Conservation (phyloP, 2,113 vertebrate species). For the Heloderma charlesbogerti region DNA sequence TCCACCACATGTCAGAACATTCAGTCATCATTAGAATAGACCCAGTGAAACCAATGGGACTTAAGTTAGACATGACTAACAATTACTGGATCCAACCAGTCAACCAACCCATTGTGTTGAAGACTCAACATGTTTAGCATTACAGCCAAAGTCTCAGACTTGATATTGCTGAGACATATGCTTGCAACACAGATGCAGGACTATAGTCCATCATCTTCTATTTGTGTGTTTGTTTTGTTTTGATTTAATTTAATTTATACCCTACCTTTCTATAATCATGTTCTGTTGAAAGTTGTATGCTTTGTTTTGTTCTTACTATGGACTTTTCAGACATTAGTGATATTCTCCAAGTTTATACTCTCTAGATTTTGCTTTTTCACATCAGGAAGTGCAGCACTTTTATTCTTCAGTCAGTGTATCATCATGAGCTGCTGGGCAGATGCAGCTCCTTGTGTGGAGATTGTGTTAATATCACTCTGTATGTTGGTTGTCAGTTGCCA, state of each 20-base stretch:
- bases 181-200: too few relatives aligned
- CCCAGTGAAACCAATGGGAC: too few relatives aligned
- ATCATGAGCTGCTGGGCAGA: background rate
- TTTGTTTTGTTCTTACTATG: background rate
- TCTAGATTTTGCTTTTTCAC: background rate
- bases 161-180: too few relatives aligned
- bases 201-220: too few relatives aligned
- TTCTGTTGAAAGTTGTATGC: background rate
- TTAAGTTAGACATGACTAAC: too few relatives aligned
- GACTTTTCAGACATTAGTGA: background rate
- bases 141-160: too few relatives aligned
- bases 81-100: too few relatives aligned
- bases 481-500: background rate
- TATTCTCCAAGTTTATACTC: background rate
- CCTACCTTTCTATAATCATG: background rate
- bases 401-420: background rate
- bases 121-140: too few relatives aligned
- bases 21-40: too few relatives aligned
- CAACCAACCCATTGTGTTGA: too few relatives aligned
- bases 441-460: background rate
- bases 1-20: too few relatives aligned
- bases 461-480: background rate
- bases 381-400: background rate
- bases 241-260: background rate
- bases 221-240: background rate